Percentiles rank a stretch among this genome's conserved stretches.
Conservation (phyloP, 2,888 invertebrate species). For the Macropis europaea region DNA sequence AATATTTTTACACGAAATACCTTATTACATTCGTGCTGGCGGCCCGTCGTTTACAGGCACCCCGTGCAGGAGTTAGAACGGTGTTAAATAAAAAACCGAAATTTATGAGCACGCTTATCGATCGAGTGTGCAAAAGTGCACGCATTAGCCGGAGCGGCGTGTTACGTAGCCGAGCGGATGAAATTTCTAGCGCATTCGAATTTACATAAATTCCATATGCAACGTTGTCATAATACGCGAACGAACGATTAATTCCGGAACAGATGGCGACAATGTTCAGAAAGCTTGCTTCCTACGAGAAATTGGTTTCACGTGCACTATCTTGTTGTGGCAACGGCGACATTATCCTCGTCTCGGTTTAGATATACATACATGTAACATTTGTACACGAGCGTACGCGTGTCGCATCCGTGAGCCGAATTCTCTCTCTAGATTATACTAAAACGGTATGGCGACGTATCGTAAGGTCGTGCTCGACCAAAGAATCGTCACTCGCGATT, state of each 20-base stretch:
- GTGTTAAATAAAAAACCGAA: not conserved
- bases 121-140: constrained; percentile 2
- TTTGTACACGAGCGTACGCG: not conserved
- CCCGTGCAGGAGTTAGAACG: too few relatives aligned
- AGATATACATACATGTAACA: not conserved
- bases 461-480: not conserved
- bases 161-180: not conserved
- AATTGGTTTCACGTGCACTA: constrained; percentile 47
- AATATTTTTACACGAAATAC: too few relatives aligned
- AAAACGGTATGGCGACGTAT: constrained; percentile 15
- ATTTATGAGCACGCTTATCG: constrained; percentile 14
- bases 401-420: constrained; percentile 19
- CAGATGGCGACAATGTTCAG: constrained; percentile 50
- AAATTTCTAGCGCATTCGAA: constrained; percentile 25
- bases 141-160: constrained; percentile 6
- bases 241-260: constrained; percentile 47
- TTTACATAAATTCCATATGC: constrained; percentile 38
- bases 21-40: too few relatives aligned
- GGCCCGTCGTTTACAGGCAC: too few relatives aligned
- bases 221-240: constrained; percentile 37
- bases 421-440: constrained; percentile 28
- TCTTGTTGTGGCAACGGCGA: constrained; percentile 36
- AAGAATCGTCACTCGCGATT: constrained; percentile 24
- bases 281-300: constrained; percentile 47
- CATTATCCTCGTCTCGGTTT: constrained; percentile 19